Base-by-base conservation (phyloP, 2,888 invertebrate genomes). In the Theristus sp. region DNA sequence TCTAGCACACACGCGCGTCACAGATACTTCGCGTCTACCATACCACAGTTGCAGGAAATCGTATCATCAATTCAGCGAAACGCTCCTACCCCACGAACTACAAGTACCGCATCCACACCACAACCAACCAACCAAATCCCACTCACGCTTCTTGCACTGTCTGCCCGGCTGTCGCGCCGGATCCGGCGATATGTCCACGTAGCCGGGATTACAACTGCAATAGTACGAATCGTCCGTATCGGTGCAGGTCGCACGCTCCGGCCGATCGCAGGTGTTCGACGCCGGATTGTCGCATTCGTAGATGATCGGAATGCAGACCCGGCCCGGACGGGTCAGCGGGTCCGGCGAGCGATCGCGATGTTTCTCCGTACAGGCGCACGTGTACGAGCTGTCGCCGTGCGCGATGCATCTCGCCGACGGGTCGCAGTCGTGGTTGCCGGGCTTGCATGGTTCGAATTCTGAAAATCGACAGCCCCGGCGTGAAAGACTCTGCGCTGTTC, bases 381-480 rank as follows among this genome's bases (percentile, higher is more conserved):
- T 26, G 58, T 56, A 62, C 22, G 29, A 26, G 52, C 38, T 53
- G 60, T 60, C 57, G 47, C 66, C 67, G 28, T 69, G 65, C 58
- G 68, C 67, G 54, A 68, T 66, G 63, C 72, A 72, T 6, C 66
- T 62, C 20, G 73, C 72, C 58, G 71, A 69, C 56, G 67, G 61
- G 61, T 72, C 73, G 58, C 73, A 73, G 58, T 70, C 68, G 65
- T 72, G 68, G 58, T 67, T 67, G 53, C 72, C 73, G 10, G 64
- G 31, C 28, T 62, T 56, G 62, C 72, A 72, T 17, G 65, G 66
- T 28, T 71, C 67, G 57, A 52, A 24, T 52, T 52, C n/a, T n/a
- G n/a, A n/a, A n/a, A n/a, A n/a, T n/a, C n/a, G n/a, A n/a, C n/a
- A n/a, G n/a, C n/a, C n/a, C n/a, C n/a, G n/a, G n/a, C n/a, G n/a